Conservation (phyloP, 2,888 invertebrate genomes). For the Coleophora flavipennella region DNA sequence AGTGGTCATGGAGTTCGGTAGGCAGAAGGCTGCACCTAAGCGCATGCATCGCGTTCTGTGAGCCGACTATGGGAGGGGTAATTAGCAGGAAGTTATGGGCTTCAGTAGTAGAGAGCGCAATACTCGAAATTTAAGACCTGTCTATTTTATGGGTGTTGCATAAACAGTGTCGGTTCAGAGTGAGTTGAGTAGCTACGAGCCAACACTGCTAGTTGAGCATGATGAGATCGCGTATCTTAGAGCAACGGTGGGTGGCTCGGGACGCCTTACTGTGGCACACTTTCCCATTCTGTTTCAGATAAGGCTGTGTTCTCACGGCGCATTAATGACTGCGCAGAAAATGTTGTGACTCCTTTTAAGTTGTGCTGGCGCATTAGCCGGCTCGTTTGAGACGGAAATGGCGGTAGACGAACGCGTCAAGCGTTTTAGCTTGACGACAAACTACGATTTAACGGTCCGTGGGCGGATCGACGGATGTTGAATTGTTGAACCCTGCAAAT, state of each 20-base stretch:
- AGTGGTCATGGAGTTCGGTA: constrained; percentile 42
- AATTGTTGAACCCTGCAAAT: constrained; percentile 31
- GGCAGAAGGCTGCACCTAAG: constrained; percentile 38
- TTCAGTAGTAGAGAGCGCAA: no score
- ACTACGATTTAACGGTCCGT: no score
- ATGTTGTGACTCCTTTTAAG: constrained; percentile 55
- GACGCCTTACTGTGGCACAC: neutral
- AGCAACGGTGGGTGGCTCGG: no score
- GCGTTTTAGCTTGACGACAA: no score
- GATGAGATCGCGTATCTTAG: neutral
- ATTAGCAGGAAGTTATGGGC: no score
- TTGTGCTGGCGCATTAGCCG: constrained; percentile 48
- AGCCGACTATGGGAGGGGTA: no score
- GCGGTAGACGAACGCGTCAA: constrained; percentile 63
- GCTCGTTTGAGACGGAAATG: constrained; percentile 69
- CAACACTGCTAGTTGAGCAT: no score
- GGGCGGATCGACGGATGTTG: constrained; percentile 21
- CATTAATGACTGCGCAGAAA: constrained; percentile 65
- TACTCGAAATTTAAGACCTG: no score
- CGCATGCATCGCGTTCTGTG: constrained; percentile 29
- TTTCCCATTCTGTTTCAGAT: constrained; percentile 5
- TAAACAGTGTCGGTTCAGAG: no score
- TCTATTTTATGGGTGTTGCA: no score
- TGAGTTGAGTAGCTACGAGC: no score
- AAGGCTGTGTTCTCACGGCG: constrained; percentile 50